A percentile compares a stretch with the other conserved stretches of the same genome.
These are phyloP conservation scores for Scopus umbretta DNA, from an alignment of 2,113 vertebrate species.

Conservation along the genomic window DNA sequence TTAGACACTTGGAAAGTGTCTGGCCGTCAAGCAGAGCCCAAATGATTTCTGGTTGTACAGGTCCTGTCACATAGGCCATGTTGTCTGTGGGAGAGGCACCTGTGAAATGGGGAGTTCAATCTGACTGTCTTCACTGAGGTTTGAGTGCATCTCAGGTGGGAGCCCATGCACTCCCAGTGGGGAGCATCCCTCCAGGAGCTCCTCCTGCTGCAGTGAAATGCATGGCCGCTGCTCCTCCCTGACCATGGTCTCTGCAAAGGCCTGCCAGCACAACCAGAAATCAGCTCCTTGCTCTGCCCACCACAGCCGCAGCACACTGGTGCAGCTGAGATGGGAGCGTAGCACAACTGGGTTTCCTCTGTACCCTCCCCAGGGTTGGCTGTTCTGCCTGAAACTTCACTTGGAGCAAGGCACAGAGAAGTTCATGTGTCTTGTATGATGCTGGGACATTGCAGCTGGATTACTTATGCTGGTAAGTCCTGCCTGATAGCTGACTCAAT, in stretches of 20 bases:
- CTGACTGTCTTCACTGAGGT: neutral
- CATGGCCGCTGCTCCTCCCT: neutral
- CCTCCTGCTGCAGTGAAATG: neutral
- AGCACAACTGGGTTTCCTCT: neutral
- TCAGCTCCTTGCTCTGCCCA: neutral
- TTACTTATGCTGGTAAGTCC: neutral
- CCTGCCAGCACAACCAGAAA: neutral
- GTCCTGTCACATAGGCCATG: rapidly evolving
- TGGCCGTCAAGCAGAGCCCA: neutral
- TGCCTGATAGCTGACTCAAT: neutral
- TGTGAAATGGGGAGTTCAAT: neutral
- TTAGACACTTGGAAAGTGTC: neutral
- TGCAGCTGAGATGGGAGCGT: too few relatives aligned
- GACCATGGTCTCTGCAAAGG: neutral
- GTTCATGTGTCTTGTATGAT: neutral
- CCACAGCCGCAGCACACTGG: rapidly evolving
- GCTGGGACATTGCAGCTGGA: neutral
- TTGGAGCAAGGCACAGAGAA: too few relatives aligned
- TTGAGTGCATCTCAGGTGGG: neutral
- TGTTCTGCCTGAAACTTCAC: neutral
- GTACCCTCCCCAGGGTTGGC: neutral
- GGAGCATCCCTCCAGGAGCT: neutral
- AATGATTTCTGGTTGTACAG: neutral
- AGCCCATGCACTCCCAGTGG: neutral
- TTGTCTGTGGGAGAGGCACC: neutral